Base-by-base conservation (phyloP, 2,113 vertebrate species). In the Rhizomys pruinosus region DNA sequence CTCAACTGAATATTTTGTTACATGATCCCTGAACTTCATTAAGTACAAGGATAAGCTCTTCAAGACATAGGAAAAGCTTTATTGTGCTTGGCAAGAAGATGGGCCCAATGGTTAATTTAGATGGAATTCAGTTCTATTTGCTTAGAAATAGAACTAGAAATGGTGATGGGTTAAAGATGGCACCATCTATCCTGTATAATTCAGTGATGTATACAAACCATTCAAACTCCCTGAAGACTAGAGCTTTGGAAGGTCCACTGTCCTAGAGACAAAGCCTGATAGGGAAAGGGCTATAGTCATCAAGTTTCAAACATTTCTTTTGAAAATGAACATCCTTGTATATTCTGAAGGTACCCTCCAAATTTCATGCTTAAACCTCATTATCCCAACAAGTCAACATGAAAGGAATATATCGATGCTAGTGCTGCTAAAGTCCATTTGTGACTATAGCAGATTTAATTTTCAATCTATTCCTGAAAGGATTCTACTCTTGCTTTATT, bases 401-500 rank as follows among this genome's bases (percentile, higher is more conserved):
- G 68, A 90, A 71, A 72, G 66, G 80, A 84, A 90, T 78, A 7
- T 61, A 71, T 34, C 34, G 82, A 3, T 80, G 76, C 37, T 2
- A 32, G 63, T 72, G 32, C 4, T 13, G 17, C 66, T 32, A 64
- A 74, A 69, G n/a, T 57, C 57, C n/a, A 10, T 85, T 69, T 57
- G 34, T 71, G 68, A 13, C 5, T 73, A 7, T 39, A 71, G 47
- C 2, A 19, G 55, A 44, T 68, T 66, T 93, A 61, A 92, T 82
- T n/a, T 76, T n/a, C 81, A 19, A 72, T 37, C 1, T 73, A 63
- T 57, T 86, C 80, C 68, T 64, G 2, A 25, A 78, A 37, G 34
- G 73, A 42, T 47, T 72, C 69, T 72, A 32, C 39, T 86, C 89
- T 27, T 94, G 13, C 12, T 29, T 96, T 72, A 57, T 22, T 25